Evolutionary conservation across 2,113 vertebrate genomes (phyloP).

Genomic region (Xiphophorus couchianus): DNA sequence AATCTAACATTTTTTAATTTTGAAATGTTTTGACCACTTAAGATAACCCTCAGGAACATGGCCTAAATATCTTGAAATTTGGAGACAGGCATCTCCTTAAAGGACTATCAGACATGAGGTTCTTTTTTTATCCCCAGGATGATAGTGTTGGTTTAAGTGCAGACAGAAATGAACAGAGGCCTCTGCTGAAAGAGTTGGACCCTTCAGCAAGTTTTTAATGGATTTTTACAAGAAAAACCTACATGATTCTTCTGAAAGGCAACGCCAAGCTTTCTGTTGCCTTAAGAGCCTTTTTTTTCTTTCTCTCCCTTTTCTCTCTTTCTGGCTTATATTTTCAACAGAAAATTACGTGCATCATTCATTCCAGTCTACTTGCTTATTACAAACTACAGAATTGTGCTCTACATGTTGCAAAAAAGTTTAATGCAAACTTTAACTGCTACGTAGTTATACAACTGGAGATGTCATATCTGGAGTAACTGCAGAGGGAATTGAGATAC

Average conservation of each 20-base stretch:
- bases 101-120: slow-evolving; percentile 24
- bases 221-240: slow-evolving; percentile 61
- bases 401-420: slow-evolving; percentile 3
- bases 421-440: slow-evolving; percentile 36
- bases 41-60: slow-evolving; percentile 12
- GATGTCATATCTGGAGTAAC: background rate
- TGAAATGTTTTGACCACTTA: slow-evolving; percentile 20
- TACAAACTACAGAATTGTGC: slow-evolving; percentile 40
- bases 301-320: slow-evolving; percentile 26
- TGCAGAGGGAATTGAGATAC: background rate
- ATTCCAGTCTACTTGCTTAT: slow-evolving; percentile 38
- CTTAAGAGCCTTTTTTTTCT: slow-evolving; percentile 38
- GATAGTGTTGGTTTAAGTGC: slow-evolving; percentile 66
- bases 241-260: slow-evolving; percentile 61
- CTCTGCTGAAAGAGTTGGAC: slow-evolving; percentile 43
- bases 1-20: slow-evolving; percentile 3
- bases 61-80: slow-evolving; percentile 20
- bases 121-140: slow-evolving; percentile 52
- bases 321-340: slow-evolving; percentile 49
- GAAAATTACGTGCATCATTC: slow-evolving; percentile 42
- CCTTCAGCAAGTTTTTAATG: slow-evolving; percentile 74
- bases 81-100: slow-evolving; percentile 12
- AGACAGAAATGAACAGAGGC: slow-evolving; percentile 45
- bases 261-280: slow-evolving; percentile 60
- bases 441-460: slow-evolving; percentile 1